These are phyloP conservation scores for Tadarida brasiliensis DNA, from an alignment of 2,797 vertebrate species.

Conservation along the genomic window DNA sequence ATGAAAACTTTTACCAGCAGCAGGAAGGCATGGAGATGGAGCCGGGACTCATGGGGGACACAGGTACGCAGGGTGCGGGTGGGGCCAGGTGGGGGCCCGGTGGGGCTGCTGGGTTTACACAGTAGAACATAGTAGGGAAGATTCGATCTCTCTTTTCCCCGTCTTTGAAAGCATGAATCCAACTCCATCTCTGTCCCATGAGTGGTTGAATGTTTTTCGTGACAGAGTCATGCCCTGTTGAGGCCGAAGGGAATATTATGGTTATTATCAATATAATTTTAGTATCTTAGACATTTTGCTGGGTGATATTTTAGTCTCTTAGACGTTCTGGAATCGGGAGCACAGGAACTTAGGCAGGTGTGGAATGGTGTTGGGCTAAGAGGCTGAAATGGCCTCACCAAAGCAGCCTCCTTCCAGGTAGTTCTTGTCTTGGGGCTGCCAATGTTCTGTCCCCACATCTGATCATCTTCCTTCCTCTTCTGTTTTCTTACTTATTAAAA, in stretches of 20 bases:
- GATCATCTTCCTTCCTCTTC: neutral
- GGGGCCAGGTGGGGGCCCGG: fast-evolving
- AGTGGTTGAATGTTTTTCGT: neutral
- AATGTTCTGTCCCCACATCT: neutral
- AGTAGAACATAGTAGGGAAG: fast-evolving
- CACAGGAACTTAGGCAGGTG: fast-evolving
- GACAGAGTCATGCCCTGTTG: neutral
- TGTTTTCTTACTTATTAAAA: neutral
- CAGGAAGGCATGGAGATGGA: slow-evolving; percentile 93
- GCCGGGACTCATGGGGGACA: slow-evolving; percentile 86
- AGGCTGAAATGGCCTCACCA: neutral
- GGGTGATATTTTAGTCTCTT: neutral
- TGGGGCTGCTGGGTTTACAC: neutral
- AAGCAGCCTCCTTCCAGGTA: neutral
- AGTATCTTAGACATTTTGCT: neutral
- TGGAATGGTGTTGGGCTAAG: neutral
- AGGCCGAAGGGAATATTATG: neutral
- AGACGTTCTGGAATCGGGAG: neutral
- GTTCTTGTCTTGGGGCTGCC: neutral
- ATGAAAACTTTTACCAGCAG: slow-evolving; percentile 94
- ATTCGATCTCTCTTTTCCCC: neutral
- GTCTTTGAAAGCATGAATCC: neutral
- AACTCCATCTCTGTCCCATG: neutral
- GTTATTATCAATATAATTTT: neutral
- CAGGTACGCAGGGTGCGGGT: slow-evolving; percentile 87